Base-by-base conservation (phyloP, 2,888 invertebrate species). In the Meiosimyza platycephala region DNA sequence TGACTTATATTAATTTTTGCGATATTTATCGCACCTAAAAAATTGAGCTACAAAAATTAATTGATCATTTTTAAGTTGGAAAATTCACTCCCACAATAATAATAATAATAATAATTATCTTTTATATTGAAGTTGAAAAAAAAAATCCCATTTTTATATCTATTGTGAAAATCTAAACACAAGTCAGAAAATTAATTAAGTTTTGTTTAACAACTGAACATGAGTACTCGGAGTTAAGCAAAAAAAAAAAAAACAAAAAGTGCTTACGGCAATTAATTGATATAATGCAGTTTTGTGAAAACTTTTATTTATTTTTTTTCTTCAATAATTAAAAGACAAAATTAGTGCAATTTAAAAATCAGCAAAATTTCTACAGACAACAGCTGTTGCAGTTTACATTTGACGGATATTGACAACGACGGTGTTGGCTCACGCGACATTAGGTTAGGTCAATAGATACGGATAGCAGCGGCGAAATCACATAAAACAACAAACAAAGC, bases 311-410 rank as follows among this genome's bases (percentile, higher is more conserved):
- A 22, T 13, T 12, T 16, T 12, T 16, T 28, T 60, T 11, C 60
- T 22, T 47, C 18, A 59, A 13, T 50, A 16, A 52, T 54, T 15
- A 68, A 55, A 57, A 48, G 18, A 22, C 65, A 28, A n/a, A 16
- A 11, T 33, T 12, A 13, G 51, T 7, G 16, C 50, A 69, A 47
- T 52, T 13, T n/a, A 22, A 55, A 48, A 33, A 64, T 9, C 54
- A 54, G 47, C 71, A 33, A 47, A 22, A 47, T 55, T n/a, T n/a
- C 33, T 16, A 68, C 22, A 57, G 15, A 50, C 55, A 55, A 40
- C 40, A 71, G 57, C 68, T 50, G 1, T 62, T 65, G 59, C 59
- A 28, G 18, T 28, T 18, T 7, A 18, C 59, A 59, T 28, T 22
- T 28, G 59, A 13, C 59, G 59, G 54, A 59, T 28, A 13, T 59